Percentiles rank a stretch among this genome's conserved stretches.
Conservation (phyloP, 2,888 invertebrate genomes). For the Euphydryas editha region DNA sequence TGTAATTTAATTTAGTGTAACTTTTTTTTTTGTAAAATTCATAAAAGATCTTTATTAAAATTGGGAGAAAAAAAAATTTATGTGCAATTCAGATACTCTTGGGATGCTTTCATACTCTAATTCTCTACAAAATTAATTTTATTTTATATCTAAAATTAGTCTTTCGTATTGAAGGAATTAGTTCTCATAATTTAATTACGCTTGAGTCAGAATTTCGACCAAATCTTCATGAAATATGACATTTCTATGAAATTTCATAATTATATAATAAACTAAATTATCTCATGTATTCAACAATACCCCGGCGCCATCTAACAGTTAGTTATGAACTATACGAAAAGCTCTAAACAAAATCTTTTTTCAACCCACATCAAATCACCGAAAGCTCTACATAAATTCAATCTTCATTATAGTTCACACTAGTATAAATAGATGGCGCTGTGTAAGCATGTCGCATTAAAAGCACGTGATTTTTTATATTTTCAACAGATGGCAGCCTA, state of each 20-base stretch:
- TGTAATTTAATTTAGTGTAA: too few species aligned
- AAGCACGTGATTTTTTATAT: not conserved
- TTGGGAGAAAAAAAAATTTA: too few species aligned
- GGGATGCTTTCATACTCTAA: too few species aligned
- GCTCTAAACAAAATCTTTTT: slow-evolving; percentile 1
- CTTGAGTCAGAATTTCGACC: not conserved
- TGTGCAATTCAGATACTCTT: too few species aligned
- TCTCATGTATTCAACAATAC: not conserved
- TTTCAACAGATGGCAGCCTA: not conserved
- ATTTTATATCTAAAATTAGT: not conserved
- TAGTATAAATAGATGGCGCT: slow-evolving; percentile 21
- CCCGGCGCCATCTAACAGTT: slow-evolving; percentile 19
- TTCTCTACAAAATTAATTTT: too few species aligned
- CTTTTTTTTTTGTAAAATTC: too few species aligned
- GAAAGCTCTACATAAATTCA: not conserved
- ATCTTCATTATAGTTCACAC: slow-evolving; percentile 5
- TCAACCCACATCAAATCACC: not conserved
- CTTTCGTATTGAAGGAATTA: not conserved
- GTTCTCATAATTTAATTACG: not conserved
- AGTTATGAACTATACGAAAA: not conserved
- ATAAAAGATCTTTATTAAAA: too few species aligned
- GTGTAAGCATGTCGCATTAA: not conserved
- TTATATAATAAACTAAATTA: not conserved
- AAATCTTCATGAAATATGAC: not conserved
- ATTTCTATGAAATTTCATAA: not conserved